These are phyloP conservation scores for Brachypalpus laphriformis DNA, from an alignment of 2,888 invertebrate genomes.

Conservation along the genomic window DNA sequence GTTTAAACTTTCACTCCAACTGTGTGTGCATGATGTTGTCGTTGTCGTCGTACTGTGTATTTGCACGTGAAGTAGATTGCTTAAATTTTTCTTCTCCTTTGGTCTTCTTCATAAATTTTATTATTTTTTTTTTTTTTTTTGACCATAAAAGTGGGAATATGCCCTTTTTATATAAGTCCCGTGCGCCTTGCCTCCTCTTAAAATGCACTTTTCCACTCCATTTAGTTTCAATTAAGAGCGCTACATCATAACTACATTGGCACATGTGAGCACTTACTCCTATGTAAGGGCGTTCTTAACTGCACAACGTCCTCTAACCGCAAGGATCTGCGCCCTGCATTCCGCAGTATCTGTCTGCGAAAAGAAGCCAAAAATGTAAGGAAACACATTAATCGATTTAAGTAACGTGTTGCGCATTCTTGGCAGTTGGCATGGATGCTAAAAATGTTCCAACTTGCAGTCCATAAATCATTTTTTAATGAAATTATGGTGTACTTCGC, in stretches of 20 bases:
- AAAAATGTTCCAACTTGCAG: slow-evolving; percentile 12
- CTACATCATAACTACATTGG: slow-evolving; percentile 54
- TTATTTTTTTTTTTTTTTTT: slow-evolving; percentile 4
- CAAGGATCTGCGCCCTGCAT: neutral
- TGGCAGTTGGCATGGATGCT: slow-evolving; percentile 27
- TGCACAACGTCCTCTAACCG: neutral
- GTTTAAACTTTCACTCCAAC: slow-evolving; percentile 55
- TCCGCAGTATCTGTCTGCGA: neutral
- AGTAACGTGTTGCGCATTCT: slow-evolving; percentile 25
- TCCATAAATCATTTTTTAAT: slow-evolving; percentile 65
- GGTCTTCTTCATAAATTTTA: too few species aligned
- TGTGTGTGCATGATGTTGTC: slow-evolving; percentile 25
- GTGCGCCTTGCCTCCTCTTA: slow-evolving; percentile 12
- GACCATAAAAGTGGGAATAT: neutral
- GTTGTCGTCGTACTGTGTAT: neutral
- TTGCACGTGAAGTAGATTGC: slow-evolving; percentile 8
- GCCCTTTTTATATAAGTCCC: neutral
- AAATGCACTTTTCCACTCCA: slow-evolving; percentile 70
- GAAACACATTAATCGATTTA: slow-evolving; percentile 56
- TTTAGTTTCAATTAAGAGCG: slow-evolving; percentile 69
- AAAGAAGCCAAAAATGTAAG: neutral
- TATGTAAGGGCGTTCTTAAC: neutral
- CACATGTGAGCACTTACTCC: slow-evolving; percentile 6
- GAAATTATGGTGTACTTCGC: slow-evolving; percentile 38
- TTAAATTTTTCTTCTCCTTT: neutral